Evolutionary conservation across 2,797 vertebrate species (phyloP).

Genomic region (Limnodromus scolopaceus): DNA sequence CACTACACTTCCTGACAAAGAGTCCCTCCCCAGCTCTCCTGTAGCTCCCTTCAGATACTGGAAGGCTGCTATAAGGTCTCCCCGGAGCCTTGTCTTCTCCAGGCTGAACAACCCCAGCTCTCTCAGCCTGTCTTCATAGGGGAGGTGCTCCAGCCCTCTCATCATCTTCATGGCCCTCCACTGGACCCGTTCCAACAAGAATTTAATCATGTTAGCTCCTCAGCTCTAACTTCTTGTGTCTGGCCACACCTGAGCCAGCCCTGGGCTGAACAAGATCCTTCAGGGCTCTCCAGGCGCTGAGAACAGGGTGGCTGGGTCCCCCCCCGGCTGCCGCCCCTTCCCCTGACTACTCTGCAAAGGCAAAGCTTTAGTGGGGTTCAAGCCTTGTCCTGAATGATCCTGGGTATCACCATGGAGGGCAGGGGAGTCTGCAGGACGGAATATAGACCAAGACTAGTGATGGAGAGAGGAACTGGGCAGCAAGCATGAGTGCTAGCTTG

Average conservation of each 20-base stretch:
- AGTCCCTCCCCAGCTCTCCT: no score
- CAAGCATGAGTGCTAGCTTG: background rate
- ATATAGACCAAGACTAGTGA: background rate
- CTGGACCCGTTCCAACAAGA: background rate
- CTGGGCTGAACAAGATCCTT: background rate
- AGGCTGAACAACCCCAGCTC: no score
- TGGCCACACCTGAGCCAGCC: background rate
- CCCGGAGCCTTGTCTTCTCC: no score
- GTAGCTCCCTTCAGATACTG: no score
- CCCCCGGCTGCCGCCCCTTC: background rate
- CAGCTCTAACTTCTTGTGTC: background rate
- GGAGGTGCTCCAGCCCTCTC: no score
- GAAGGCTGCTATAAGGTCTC: no score
- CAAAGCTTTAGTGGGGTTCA: background rate
- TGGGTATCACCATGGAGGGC: background rate
- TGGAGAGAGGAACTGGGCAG: background rate
- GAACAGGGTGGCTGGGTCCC: background rate
- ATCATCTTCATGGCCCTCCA: no score
- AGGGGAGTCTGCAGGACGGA: background rate
- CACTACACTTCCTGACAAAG: no score
- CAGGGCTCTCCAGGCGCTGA: background rate
- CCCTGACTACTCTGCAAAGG: background rate
- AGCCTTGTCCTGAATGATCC: background rate
- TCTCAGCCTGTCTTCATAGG: no score
- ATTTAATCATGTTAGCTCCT: background rate